Evolutionary conservation across 1,140 invertebrate species (phyloP).

Genomic region (Listronotus bonariensis): DNA sequence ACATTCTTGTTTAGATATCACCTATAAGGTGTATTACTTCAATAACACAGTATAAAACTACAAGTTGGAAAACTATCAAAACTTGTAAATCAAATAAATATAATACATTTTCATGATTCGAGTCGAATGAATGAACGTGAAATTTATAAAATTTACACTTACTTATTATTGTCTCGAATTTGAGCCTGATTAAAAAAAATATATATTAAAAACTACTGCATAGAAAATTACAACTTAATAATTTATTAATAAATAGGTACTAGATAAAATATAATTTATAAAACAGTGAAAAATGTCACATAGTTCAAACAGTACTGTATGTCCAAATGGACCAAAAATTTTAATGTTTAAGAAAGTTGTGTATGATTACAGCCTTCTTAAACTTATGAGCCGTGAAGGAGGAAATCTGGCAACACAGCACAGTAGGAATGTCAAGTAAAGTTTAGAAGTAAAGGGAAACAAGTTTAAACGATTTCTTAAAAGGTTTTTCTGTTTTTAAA

Average conservation of each 20-base stretch:
- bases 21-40: slow-evolving; percentile 45
- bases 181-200: slow-evolving; percentile 9
- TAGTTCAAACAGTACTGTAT: no score
- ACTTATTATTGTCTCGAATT: slow-evolving; percentile 18
- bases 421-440: no score
- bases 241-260: not conserved
- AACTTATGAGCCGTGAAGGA: no score
- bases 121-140: slow-evolving; percentile 17
- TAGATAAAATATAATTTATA: no score
- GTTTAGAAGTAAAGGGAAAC: no score
- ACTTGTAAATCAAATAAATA: slow-evolving; percentile 43
- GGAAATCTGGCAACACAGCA: no score
- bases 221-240: slow-evolving; percentile 5
- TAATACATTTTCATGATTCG: slow-evolving; percentile 37
- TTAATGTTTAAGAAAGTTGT: no score
- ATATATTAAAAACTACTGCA: not conserved
- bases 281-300: no score
- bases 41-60: slow-evolving; percentile 45
- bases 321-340: no score
- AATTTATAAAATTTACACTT: slow-evolving; percentile 41
- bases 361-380: no score
- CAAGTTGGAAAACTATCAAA: slow-evolving; percentile 41
- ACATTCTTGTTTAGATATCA: slow-evolving; percentile 29
- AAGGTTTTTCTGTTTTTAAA: no score
- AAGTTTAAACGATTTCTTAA: no score